phyloP scores from a whole-genome alignment of 2,888 invertebrate species.

The Drosophila leonis region DNA sequence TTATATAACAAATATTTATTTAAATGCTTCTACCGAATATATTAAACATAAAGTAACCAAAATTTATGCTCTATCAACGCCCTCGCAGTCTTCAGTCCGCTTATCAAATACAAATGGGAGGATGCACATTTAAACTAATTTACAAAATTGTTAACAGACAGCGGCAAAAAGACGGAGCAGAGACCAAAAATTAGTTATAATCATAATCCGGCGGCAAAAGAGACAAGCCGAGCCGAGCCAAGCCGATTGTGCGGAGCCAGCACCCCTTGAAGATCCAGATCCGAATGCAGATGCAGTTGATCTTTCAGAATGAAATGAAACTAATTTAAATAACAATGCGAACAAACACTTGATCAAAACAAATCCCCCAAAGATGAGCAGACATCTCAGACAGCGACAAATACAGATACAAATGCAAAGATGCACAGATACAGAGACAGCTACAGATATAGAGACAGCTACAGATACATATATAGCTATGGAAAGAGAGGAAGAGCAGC shows the following conservation, averaged over 20 bases:
- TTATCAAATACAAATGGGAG: slow-evolving; percentile 48
- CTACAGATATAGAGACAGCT: slow-evolving; percentile 2
- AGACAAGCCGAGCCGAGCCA: slow-evolving; percentile 22
- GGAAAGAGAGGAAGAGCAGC: slow-evolving; percentile 16
- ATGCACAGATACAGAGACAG: slow-evolving; percentile 16
- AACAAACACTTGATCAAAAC: slow-evolving; percentile 81
- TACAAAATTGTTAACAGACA: slow-evolving; percentile 63
- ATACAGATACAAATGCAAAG: slow-evolving; percentile 20
- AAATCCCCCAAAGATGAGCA: slow-evolving; percentile 69
- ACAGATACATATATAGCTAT: slow-evolving; percentile 1
- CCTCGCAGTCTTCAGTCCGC: slow-evolving; percentile 39
- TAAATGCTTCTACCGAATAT: slow-evolving; percentile 44
- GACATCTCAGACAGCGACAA: slow-evolving; percentile 39
- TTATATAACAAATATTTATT: slow-evolving; percentile 58
- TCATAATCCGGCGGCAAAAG: slow-evolving; percentile 70
- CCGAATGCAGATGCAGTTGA: slow-evolving; percentile 18
- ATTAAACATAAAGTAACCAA: slow-evolving; percentile 36
- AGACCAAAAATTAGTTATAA: slow-evolving; percentile 69
- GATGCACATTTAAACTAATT: slow-evolving; percentile 74
- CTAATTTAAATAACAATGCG: slow-evolving; percentile 81
- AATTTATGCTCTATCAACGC: slow-evolving; percentile 61
- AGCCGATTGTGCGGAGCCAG: slow-evolving; percentile 37
- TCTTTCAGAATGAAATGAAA: slow-evolving; percentile 70
- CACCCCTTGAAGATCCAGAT: slow-evolving; percentile 26
- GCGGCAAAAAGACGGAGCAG: slow-evolving; percentile 34